phyloP scores from a whole-genome alignment of 2,797 vertebrate species.

The Synaphobranchus kaupii region DNA sequence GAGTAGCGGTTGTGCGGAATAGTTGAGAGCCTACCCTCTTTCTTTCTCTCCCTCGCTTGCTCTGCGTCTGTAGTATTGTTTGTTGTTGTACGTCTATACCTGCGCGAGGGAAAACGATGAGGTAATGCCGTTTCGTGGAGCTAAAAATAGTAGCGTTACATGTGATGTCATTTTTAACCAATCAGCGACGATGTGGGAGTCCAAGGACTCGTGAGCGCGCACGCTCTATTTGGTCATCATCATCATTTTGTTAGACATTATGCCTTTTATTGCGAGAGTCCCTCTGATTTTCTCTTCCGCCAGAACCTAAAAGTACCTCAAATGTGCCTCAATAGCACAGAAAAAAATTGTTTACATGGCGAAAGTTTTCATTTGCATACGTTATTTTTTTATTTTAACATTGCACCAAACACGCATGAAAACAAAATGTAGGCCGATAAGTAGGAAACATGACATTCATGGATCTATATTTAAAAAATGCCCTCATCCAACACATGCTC shows the following conservation, averaged over 20 bases:
- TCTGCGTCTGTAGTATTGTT: conserved; percentile 41
- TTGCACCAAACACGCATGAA: not conserved
- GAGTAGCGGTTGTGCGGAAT: conserved; percentile 64
- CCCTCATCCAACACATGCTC: not conserved
- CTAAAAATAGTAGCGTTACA: conserved; percentile 68
- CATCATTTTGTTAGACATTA: conserved; percentile 48
- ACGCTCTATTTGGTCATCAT: conserved; percentile 42
- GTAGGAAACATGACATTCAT: not conserved
- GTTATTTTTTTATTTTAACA: not conserved
- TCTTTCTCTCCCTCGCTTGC: conserved; percentile 34
- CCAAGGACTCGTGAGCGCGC: conserved; percentile 44
- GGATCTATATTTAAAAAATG: conserved; percentile 9
- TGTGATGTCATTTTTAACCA: conserved; percentile 81
- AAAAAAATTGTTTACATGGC: not conserved
- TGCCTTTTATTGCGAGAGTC: conserved; percentile 47
- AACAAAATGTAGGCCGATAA: not conserved
- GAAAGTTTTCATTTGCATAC: not conserved
- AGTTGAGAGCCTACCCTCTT: conserved; percentile 39
- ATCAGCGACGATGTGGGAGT: conserved; percentile 54
- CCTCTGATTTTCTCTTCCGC: conserved; percentile 32
- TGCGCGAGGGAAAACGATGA: conserved; percentile 65
- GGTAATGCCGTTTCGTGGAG: conserved; percentile 67
- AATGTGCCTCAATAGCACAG: not conserved
- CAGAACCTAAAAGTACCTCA: not conserved
- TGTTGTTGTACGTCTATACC: conserved; percentile 52